A percentile compares a stretch with the other conserved stretches of the same genome.
Evolutionary conservation across 2,797 vertebrate genomes (phyloP).

Genomic region (Phataginus tetradactyla): DNA sequence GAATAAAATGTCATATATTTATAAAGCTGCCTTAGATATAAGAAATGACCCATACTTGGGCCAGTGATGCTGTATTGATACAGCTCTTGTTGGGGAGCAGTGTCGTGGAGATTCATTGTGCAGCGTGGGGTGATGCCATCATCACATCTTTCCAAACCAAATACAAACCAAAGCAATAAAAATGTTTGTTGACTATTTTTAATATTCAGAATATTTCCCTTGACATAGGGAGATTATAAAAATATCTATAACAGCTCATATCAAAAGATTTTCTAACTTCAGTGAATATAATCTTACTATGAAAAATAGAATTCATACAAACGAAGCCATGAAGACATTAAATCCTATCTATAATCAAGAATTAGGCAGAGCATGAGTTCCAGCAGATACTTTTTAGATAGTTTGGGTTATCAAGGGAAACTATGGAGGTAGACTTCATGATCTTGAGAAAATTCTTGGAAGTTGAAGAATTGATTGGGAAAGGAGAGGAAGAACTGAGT

Average conservation of each 20-base stretch:
- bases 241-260: neutral
- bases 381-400: neutral
- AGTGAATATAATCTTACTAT: neutral
- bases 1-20: neutral
- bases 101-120: neutral
- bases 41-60: neutral
- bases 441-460: neutral
- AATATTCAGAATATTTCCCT: neutral
- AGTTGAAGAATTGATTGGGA: neutral
- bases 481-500: neutral
- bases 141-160: neutral
- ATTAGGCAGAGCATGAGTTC: neutral
- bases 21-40: neutral
- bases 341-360: neutral
- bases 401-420: neutral
- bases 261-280: neutral
- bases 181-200: neutral
- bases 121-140: neutral
- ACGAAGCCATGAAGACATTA: neutral
- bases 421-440: neutral
- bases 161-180: neutral
- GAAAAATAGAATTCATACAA: neutral
- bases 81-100: neutral
- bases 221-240: neutral
- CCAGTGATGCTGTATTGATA: neutral